These are phyloP conservation scores for Drosophila phalerata DNA, from an alignment of 2,888 invertebrate species.

Conservation along the genomic window DNA sequence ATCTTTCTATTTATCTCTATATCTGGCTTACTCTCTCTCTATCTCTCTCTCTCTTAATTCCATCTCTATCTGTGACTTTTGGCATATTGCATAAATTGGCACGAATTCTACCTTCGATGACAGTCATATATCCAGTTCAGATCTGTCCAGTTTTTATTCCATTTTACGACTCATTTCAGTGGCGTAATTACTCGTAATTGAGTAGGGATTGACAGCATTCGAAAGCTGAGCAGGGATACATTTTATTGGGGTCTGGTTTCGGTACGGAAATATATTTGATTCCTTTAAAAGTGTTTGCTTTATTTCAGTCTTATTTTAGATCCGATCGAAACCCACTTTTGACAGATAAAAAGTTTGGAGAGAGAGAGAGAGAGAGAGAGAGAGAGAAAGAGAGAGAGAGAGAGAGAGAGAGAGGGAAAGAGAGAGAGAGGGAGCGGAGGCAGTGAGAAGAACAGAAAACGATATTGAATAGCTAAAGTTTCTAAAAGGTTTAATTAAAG, in stretches of 20 bases:
- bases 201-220: slow-evolving; percentile 18
- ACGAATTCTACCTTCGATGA: not conserved
- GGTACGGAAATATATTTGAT: not conserved
- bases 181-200: slow-evolving; percentile 19
- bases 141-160: not conserved
- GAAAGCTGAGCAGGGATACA: not conserved
- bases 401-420: not conserved
- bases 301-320: not conserved
- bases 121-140: not conserved
- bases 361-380: not conserved
- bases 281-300: not conserved
- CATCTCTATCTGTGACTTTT: not conserved
- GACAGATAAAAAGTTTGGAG: not conserved
- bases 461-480: no score
- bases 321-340: not conserved
- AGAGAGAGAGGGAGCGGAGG: not conserved
- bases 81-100: not conserved
- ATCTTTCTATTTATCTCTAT: not conserved
- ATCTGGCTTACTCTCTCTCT: not conserved
- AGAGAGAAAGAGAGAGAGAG: not conserved
- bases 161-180: not conserved
- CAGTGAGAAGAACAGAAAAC: not conserved
- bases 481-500: not conserved
- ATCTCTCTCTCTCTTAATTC: not conserved
- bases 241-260: not conserved